phyloP scores from a whole-genome alignment of 2,797 vertebrate species.

The Spinibarbus caldwelli region DNA sequence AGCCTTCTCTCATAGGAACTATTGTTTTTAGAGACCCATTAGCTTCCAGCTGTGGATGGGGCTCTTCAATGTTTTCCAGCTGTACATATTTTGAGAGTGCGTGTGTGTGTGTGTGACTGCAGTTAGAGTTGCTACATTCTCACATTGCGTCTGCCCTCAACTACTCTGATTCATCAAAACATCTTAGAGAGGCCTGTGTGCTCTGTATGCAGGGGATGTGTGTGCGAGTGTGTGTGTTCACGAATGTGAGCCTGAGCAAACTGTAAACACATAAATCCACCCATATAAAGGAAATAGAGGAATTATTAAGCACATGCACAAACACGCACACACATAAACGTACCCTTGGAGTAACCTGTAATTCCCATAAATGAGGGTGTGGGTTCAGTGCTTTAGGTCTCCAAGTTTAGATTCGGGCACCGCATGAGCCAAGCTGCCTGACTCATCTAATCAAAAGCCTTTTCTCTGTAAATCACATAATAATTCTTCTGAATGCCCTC shows the following conservation, averaged over 20 bases:
- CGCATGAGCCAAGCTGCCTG: conserved; percentile 66
- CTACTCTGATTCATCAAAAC: conserved; percentile 38
- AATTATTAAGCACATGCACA: conserved; percentile 25
- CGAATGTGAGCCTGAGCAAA: neutral
- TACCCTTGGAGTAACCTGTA: conserved; percentile 16
- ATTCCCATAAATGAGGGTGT: conserved; percentile 40
- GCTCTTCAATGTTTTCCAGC: conserved; percentile 42
- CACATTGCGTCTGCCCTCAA: neutral
- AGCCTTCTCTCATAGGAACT: conserved; percentile 53
- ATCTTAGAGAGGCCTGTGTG: conserved; percentile 26
- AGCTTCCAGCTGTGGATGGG: conserved; percentile 10
- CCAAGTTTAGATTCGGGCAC: conserved; percentile 22
- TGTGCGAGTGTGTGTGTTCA: neutral
- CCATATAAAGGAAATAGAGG: conserved; percentile 22
- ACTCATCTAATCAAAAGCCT: conserved; percentile 64
- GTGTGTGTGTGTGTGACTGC: conserved; percentile 10
- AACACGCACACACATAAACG: conserved; percentile 26
- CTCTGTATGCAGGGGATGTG: neutral
- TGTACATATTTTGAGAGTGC: conserved; percentile 29
- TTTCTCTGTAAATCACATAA: conserved; percentile 66
- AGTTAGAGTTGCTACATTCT: conserved; percentile 20
- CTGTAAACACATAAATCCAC: conserved; percentile 16
- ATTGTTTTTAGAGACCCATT: conserved; percentile 44
- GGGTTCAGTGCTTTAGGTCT: conserved; percentile 16
- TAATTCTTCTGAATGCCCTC: conserved; percentile 64